Conservation (phyloP, 2,113 vertebrate genomes). For the Gymnarchus niloticus region DNA sequence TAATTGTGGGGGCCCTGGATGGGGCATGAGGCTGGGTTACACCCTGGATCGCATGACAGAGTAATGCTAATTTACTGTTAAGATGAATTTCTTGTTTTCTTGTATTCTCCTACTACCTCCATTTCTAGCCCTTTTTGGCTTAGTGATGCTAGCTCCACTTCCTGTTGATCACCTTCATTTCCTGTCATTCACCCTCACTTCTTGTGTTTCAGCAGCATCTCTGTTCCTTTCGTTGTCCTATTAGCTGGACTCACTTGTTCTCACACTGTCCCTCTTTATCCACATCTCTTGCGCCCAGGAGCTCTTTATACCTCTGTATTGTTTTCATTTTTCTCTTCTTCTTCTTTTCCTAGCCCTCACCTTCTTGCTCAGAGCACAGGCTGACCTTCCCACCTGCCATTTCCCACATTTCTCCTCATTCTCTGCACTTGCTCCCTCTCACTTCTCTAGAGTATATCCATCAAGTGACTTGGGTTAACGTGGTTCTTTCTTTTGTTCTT, state of each 20-base stretch:
- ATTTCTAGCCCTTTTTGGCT: background rate
- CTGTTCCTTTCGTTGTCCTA: background rate
- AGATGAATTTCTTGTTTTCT: background rate
- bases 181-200: background rate
- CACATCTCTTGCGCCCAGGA: too few species aligned
- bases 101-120: background rate
- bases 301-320: too few species aligned
- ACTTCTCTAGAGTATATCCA: slow-evolving; percentile 49
- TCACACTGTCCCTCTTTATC: background rate
- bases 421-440: slow-evolving; percentile 30
- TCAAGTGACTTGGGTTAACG: slow-evolving; percentile 56
- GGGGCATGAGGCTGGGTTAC: too few species aligned
- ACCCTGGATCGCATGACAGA: background rate
- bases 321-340: background rate
- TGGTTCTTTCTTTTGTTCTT: slow-evolving; percentile 35
- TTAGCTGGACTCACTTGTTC: too few species aligned
- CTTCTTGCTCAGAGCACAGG: background rate
- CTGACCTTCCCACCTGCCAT: background rate
- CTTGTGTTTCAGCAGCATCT: background rate
- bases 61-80: background rate
- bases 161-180: background rate
- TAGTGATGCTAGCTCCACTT: background rate
- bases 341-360: background rate
- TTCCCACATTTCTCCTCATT: slow-evolving; percentile 4
- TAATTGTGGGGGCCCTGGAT: too few species aligned